Evolutionary conservation across 2,797 vertebrate species (phyloP).

Genomic region (Semaprochilodus insignis): DNA sequence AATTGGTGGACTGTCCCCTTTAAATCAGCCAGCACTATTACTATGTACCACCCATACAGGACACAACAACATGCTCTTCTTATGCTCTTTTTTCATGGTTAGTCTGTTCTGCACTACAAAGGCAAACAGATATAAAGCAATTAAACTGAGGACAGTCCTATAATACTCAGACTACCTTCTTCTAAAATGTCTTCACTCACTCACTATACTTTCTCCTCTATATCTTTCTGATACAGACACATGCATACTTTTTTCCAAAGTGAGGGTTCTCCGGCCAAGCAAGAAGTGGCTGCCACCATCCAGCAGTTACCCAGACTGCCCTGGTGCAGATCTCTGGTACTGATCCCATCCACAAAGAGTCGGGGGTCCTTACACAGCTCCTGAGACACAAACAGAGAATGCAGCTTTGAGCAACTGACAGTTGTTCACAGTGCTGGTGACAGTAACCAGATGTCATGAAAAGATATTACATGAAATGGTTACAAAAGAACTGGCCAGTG

Average conservation of each 20-base stretch:
- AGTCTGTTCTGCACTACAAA: no score
- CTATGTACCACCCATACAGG: no score
- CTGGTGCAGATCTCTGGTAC: constrained; percentile 86
- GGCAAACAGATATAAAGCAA: neutral
- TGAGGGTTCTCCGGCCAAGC: constrained; percentile 80
- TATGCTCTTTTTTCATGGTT: no score
- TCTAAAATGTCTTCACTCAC: neutral
- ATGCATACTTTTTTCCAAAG: constrained; percentile 81
- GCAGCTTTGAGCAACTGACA: neutral
- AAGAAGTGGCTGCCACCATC: constrained; percentile 88
- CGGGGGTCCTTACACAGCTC: constrained; percentile 84
- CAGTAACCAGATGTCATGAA: no score
- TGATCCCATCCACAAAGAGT: constrained; percentile 86
- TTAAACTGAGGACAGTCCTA: neutral
- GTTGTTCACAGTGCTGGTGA: no score
- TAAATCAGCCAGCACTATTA: no score
- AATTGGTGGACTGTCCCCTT: no score
- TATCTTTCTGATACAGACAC: neutral
- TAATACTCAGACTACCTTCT: neutral
- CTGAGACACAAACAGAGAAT: constrained; percentile 61
- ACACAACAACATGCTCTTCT: no score
- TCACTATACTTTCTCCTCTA: neutral
- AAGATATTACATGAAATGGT: no score
- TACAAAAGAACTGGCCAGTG: no score
- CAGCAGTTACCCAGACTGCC: constrained; percentile 89